phyloP scores from a whole-genome alignment of 64 coral and sea anemone genomes.

The Orbicella faveolata region DNA sequence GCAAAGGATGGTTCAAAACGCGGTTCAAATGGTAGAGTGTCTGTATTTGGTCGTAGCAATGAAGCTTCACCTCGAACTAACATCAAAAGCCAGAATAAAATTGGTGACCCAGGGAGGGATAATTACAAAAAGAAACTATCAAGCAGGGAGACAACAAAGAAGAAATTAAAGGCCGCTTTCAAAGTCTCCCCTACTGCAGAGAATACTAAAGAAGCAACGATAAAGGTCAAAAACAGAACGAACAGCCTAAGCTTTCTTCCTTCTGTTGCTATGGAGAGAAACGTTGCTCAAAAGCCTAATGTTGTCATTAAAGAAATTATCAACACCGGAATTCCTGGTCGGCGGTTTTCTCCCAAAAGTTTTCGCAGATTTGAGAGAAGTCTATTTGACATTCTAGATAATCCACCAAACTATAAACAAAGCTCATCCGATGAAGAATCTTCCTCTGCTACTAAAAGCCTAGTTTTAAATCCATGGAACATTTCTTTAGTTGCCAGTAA shows the following conservation, averaged over 20 bases:
- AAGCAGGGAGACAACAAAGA: not conserved
- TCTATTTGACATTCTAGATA: constrained; percentile 71
- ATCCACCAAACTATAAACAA: not conserved
- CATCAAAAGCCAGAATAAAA: not conserved
- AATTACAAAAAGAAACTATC: not conserved
- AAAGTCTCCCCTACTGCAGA: not conserved
- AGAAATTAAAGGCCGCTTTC: not conserved
- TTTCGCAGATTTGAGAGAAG: constrained; percentile 76
- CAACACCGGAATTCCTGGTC: constrained; percentile 78
- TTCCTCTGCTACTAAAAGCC: not conserved
- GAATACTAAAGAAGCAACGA: not conserved
- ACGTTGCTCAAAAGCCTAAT: constrained; percentile 52
- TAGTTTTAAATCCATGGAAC: constrained; percentile 62
- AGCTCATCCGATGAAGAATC: constrained; percentile 31
- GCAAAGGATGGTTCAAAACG: not conserved
- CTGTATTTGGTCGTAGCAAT: not conserved
- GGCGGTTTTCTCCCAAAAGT: constrained; percentile 38
- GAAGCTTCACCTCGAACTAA: not conserved
- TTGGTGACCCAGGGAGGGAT: not conserved
- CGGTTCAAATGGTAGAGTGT: not conserved
- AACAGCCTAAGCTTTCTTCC: not conserved
- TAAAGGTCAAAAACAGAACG: not conserved
- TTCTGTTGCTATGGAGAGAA: constrained; percentile 43
- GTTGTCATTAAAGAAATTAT: constrained; percentile 86
- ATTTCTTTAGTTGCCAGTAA: constrained; percentile 79